Evolutionary conservation across 2,113 vertebrate species (phyloP), one percentile per base, ranked within the genome.

Genomic region (Riparia riparia): DNA sequence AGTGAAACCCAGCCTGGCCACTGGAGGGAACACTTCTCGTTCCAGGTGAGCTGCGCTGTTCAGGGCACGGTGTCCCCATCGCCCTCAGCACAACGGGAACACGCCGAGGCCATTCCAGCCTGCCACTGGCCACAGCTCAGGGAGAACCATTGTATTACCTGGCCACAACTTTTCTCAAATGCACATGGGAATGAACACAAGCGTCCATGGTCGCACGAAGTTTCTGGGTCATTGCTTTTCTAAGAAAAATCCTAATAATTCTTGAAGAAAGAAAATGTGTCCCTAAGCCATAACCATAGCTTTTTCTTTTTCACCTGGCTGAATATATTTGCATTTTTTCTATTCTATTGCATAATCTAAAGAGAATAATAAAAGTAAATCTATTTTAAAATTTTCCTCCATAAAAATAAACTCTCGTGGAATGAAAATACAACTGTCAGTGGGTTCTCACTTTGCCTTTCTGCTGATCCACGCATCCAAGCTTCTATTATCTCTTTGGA

Each of bases 101-200:
- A 7, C 0, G 34, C 0, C 0, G 4, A 11, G 66, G 25, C 42
- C 0, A 0, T 47, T 69, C 61, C 57, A 17, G 5, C 7, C 63
- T 56, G 77, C 37, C 68, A 15, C 57, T 0, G 0, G 22, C 9
- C 76, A 47, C 77, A 53, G 63, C 44, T 54, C 49, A 2, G 26
- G 14, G 13, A 65, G 9, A 77, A 6, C 53, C 25, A 28, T 13
- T 3, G 0, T 0, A 0, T 29, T 20, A 7, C 20, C 71, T 54
- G 53, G 39, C 61, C 60, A 64, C 53, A 32, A 1, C 45, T 69
- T 34, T 17, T 65, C 77, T 41, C 41, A 25, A 20, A 1, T 5
- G 45, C 26, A 4, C 2, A 0, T 9, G 31, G 26, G 37, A 90
- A 47, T 19, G 57, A 72, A 34, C 34, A 42, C 39, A 56, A 54